These are phyloP conservation scores for Melopsittacus undulatus DNA, from an alignment of 2,797 vertebrate species.

Conservation along the genomic window DNA sequence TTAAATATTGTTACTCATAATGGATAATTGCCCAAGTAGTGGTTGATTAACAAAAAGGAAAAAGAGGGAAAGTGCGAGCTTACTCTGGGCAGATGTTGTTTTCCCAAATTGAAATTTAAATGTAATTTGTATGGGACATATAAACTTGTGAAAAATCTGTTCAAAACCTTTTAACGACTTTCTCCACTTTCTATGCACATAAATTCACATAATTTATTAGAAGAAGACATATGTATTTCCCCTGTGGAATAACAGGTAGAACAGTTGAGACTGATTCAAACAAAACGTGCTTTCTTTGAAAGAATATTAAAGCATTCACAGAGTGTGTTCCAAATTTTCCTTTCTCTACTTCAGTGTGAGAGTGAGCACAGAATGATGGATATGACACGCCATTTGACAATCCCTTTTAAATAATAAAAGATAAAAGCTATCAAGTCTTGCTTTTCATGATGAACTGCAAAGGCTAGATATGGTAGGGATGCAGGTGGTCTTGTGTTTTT, in stretches of 20 bases:
- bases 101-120: neutral
- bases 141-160: slow-evolving; percentile 19
- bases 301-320: slow-evolving; percentile 20
- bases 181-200: slow-evolving; percentile 23
- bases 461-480: neutral
- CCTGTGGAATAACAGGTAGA: neutral
- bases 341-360: neutral
- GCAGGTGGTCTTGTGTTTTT: neutral
- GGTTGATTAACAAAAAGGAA: slow-evolving; percentile 3
- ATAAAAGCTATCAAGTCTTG: slow-evolving; percentile 11
- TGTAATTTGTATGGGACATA: neutral
- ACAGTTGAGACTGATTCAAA: slow-evolving; percentile 14
- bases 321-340: neutral
- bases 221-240: neutral
- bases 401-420: slow-evolving; percentile 8
- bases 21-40: neutral
- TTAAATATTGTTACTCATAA: neutral
- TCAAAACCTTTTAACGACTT: slow-evolving; percentile 26
- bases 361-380: slow-evolving; percentile 17
- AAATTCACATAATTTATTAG: slow-evolving; percentile 34
- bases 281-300: slow-evolving; percentile 62
- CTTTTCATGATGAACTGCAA: slow-evolving; percentile 35
- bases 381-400: slow-evolving; percentile 21
- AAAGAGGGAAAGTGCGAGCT: slow-evolving; percentile 1
- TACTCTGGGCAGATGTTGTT: slow-evolving; percentile 9